phyloP scores from a whole-genome alignment of 1,140 invertebrate genomes.

The Coelopa frigida region DNA sequence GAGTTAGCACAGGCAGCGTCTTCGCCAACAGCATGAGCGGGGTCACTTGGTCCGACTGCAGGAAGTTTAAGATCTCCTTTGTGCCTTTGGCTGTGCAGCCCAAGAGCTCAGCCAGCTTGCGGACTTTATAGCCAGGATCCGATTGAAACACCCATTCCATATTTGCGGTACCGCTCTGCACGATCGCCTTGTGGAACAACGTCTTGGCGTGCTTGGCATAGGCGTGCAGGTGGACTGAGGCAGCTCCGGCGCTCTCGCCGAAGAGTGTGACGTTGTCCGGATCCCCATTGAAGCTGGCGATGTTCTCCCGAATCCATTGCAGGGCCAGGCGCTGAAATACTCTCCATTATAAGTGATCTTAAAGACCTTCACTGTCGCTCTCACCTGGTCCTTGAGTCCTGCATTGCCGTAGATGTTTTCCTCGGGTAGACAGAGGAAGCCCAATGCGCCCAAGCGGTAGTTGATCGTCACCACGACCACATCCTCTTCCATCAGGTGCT shows the following conservation, averaged over 20 bases:
- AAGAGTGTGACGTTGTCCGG: conserved; percentile 49
- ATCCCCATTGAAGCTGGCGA: conserved; percentile 55
- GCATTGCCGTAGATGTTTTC: conserved; percentile 52
- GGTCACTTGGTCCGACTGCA: conserved; percentile 23
- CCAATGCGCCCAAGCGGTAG: conserved; percentile 54
- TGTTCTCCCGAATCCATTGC: conserved; percentile 54
- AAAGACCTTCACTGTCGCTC: conserved; percentile 40
- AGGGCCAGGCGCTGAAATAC: conserved; percentile 43
- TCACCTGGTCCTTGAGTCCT: conserved; percentile 55
- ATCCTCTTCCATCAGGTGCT: conserved; percentile 51
- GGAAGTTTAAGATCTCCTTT: conserved; percentile 19
- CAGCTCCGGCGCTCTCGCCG: conserved; percentile 49
- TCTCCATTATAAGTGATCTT: not conserved
- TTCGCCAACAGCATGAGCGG: conserved; percentile 15
- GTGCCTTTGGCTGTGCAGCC: conserved; percentile 13
- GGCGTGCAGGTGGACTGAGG: conserved; percentile 37
- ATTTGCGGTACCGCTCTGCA: conserved; percentile 43
- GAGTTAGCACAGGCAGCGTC: conserved; percentile 19
- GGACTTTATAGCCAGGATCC: conserved; percentile 18
- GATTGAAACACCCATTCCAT: conserved; percentile 30
- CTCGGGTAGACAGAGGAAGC: conserved; percentile 51
- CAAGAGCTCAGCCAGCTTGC: conserved; percentile 21
- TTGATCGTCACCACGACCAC: conserved; percentile 59
- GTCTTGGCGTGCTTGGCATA: conserved; percentile 31
- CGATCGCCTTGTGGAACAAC: conserved; percentile 45